These are phyloP conservation scores for Alosa alosa DNA, from an alignment of 2,113 vertebrate genomes.

Conservation along the genomic window DNA sequence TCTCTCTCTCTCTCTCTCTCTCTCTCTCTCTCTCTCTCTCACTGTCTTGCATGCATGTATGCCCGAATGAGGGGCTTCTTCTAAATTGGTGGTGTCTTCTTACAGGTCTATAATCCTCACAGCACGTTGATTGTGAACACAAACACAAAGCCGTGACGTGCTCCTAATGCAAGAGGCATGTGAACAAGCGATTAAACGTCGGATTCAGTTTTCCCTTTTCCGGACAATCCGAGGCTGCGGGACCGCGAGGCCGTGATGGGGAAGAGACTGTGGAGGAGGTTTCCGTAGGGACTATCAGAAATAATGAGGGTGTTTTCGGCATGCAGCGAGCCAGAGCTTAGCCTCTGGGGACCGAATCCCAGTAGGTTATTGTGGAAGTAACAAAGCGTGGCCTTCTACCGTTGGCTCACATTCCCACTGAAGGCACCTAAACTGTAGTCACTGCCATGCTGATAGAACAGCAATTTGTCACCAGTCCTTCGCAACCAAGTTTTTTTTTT, in stretches of 20 bases:
- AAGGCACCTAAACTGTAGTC: not conserved
- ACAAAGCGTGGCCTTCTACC: not conserved
- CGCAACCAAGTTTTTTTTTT: not conserved
- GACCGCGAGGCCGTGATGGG: not conserved
- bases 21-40: slow-evolving; percentile 15
- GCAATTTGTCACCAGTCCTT: not conserved
- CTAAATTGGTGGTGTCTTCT: slow-evolving; percentile 41
- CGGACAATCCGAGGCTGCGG: not conserved
- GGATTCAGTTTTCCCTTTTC: not conserved
- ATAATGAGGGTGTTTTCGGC: slow-evolving; percentile 10
- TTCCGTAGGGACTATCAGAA: slow-evolving; percentile 10
- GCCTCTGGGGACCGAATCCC: not conserved
- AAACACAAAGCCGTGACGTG: slow-evolving; percentile 29
- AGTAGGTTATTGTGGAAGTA: not conserved
- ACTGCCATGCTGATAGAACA: not conserved
- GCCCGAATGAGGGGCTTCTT: slow-evolving; percentile 38
- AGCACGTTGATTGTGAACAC: slow-evolving; percentile 14
- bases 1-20: not conserved
- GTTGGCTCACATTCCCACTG: not conserved
- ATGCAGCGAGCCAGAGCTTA: not conserved
- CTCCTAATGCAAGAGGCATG: not conserved
- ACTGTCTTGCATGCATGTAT: not conserved
- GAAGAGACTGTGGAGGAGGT: not conserved
- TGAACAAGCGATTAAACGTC: not conserved
- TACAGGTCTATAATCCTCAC: slow-evolving; percentile 24